These are phyloP conservation scores for Phthorimaea operculella DNA, from an alignment of 1,140 invertebrate species.

Conservation along the genomic window DNA sequence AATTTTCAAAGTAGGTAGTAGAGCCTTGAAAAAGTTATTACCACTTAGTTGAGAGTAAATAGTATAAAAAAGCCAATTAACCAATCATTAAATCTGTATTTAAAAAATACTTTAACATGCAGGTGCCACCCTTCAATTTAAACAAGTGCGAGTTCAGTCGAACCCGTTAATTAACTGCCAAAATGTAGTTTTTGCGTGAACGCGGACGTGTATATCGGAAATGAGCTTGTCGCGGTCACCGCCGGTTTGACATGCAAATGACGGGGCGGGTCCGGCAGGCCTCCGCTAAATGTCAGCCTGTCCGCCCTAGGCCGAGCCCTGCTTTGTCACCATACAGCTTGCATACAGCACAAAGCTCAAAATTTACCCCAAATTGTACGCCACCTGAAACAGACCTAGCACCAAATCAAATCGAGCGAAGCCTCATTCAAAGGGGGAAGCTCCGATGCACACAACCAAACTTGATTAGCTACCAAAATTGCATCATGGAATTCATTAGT, in stretches of 20 bases:
- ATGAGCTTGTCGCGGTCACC: slow-evolving; percentile 46
- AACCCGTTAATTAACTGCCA: not conserved
- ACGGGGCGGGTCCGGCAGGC: slow-evolving; percentile 14
- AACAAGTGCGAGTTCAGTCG: not conserved
- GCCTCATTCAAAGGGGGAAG: not conserved
- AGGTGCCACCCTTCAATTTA: too few species aligned
- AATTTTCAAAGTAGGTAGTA: too few species aligned
- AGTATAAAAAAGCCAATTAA: too few species aligned
- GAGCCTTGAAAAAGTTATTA: too few species aligned
- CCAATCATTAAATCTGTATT: too few species aligned
- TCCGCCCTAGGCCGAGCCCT: not conserved
- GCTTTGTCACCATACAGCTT: too few species aligned
- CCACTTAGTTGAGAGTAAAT: too few species aligned
- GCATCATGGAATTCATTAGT: slow-evolving; percentile 7
- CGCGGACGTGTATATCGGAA: slow-evolving; percentile 34
- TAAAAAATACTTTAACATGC: too few species aligned
- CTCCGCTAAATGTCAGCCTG: slow-evolving; percentile 2
- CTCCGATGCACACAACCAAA: not conserved
- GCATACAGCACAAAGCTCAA: not conserved
- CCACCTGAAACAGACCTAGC: not conserved
- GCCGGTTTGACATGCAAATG: slow-evolving; percentile 53
- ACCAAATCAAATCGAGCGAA: not conserved
- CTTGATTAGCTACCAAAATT: slow-evolving; percentile 7
- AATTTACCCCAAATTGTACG: not conserved
- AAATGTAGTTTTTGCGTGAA: slow-evolving; percentile 27